These are phyloP conservation scores for Drosophila orosa DNA, from an alignment of 1,140 invertebrate species.

Conservation along the genomic window DNA sequence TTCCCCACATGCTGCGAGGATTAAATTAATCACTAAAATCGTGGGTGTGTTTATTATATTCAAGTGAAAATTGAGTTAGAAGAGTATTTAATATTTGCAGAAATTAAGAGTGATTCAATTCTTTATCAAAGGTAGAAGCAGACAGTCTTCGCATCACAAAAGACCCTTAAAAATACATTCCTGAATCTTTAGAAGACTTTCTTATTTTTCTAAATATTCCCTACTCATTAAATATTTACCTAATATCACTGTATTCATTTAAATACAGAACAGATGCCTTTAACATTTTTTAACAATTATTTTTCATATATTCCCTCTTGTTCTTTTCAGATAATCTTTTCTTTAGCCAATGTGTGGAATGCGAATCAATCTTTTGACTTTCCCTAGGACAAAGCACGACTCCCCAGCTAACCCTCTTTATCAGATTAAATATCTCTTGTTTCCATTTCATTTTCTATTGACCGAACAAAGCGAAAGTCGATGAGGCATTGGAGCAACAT, in stretches of 20 bases:
- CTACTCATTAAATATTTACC: background rate
- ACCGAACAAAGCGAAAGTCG: conserved; percentile 38
- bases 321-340: background rate
- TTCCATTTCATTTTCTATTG: conserved; percentile 14
- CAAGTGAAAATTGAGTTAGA: too few species aligned
- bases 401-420: conserved; percentile 4
- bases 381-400: background rate
- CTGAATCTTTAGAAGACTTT: too few species aligned
- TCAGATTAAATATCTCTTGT: conserved; percentile 26
- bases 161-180: background rate
- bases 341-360: background rate
- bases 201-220: too few species aligned
- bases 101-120: background rate
- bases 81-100: background rate
- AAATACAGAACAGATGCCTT: background rate
- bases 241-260: background rate
- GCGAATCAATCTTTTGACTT: conserved; percentile 17
- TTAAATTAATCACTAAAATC: conserved; percentile 25
- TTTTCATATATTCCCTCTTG: background rate
- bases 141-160: too few species aligned
- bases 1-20: background rate
- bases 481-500: conserved; percentile 6
- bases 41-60: background rate
- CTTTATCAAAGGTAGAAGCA: background rate
- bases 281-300: background rate